These are phyloP conservation scores for Esox niger DNA, from an alignment of 2,113 vertebrate species.

Conservation along the genomic window DNA sequence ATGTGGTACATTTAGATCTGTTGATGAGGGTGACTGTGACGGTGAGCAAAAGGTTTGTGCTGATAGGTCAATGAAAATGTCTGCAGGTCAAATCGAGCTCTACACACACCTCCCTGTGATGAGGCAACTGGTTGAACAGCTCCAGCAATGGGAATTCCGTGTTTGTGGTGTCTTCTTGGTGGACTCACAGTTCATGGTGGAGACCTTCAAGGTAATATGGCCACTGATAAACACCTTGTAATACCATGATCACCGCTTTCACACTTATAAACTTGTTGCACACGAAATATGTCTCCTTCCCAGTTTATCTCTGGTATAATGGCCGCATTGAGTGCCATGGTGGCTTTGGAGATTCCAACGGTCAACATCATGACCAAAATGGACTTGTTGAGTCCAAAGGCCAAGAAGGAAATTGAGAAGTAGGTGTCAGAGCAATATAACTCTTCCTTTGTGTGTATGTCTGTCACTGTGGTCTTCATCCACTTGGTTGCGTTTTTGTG, in stretches of 20 bases:
- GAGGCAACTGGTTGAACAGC: conserved; percentile 92
- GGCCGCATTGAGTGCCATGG: conserved; percentile 94
- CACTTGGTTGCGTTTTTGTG: not conserved
- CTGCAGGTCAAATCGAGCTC: conserved; percentile 93
- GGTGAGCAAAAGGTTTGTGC: not conserved
- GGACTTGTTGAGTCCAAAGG: conserved; percentile 92
- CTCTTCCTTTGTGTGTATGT: not conserved
- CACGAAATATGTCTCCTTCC: conserved; percentile 20
- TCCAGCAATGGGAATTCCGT: conserved; percentile 96
- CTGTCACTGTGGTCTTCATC: not conserved
- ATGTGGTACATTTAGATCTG: not conserved
- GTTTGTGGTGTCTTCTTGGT: conserved; percentile 97
- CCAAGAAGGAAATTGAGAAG: conserved; percentile 96
- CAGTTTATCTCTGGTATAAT: conserved; percentile 96
- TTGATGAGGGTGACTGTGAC: not conserved
- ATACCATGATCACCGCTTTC: not conserved
- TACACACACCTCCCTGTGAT: conserved; percentile 98
- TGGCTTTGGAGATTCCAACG: conserved; percentile 92
- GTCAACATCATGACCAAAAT: conserved; percentile 98
- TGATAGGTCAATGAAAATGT: not conserved
- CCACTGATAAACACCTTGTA: not conserved
- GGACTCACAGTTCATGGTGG: conserved; percentile 98
- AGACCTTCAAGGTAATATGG: conserved; percentile 90
- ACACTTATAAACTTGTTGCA: not conserved
- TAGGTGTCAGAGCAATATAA: conserved; percentile 63